These are phyloP conservation scores for Dicrostonyx torquatus DNA, from an alignment of 2,797 vertebrate species.

Conservation along the genomic window DNA sequence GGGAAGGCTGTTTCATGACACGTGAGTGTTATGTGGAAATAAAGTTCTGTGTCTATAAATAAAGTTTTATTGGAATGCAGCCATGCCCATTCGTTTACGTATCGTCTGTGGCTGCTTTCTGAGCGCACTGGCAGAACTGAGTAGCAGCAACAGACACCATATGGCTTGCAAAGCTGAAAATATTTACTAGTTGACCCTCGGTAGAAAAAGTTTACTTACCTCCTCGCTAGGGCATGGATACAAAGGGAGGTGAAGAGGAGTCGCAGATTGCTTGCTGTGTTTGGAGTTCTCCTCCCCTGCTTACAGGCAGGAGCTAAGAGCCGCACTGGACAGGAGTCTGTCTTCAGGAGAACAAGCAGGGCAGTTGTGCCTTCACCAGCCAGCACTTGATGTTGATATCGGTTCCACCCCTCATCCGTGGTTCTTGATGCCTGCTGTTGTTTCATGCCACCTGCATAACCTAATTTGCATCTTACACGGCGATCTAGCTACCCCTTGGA, in stretches of 20 bases:
- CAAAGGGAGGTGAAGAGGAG: not conserved
- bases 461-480: conserved; percentile 84
- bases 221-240: not conserved
- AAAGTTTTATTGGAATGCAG: conserved; percentile 68
- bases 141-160: conserved; percentile 14
- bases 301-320: conserved; percentile 6
- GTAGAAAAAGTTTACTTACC: conserved; percentile 18
- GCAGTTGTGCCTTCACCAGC: conserved; percentile 51
- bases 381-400: conserved; percentile 4
- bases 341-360: not conserved
- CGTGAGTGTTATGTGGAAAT: conserved; percentile 40
- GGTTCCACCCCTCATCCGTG: conserved; percentile 54
- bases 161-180: conserved; percentile 14
- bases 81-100: conserved; percentile 1
- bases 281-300: not conserved
- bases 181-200: conserved; percentile 50
- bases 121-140: not conserved
- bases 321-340: not conserved
- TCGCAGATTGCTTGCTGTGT: not conserved
- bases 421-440: conserved; percentile 70
- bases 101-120: conserved; percentile 46
- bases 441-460: conserved; percentile 83
- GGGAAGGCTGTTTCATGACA: conserved; percentile 43
- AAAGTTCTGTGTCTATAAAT: conserved; percentile 58
- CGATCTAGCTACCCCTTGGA: conserved; percentile 75